phyloP scores from a whole-genome alignment of 2,797 vertebrate genomes.

The Mallotus villosus region DNA sequence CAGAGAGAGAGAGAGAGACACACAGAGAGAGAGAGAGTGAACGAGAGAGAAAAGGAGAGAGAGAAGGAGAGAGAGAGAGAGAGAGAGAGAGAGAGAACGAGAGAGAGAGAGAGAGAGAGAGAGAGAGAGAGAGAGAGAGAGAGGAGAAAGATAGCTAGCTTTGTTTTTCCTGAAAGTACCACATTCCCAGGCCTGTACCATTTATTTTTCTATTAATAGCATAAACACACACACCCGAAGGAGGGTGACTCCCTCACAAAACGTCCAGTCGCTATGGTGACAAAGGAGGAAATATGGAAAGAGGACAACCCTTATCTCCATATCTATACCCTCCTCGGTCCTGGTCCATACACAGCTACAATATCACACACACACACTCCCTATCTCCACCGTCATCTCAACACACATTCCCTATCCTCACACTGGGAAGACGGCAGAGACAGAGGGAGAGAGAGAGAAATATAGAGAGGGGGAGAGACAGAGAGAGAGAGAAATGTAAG shows the following conservation, averaged over 20 bases:
- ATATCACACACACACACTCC: background rate
- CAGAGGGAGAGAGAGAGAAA: background rate
- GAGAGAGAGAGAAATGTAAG: background rate
- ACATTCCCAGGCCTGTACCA: conserved; percentile 76
- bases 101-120: conserved; percentile 5
- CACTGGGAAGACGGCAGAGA: background rate
- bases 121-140: background rate
- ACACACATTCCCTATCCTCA: conserved; percentile 1
- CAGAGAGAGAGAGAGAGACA: conserved; percentile 3
- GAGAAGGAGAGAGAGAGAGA: background rate
- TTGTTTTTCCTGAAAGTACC: conserved; percentile 70
- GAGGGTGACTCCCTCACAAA: no score
- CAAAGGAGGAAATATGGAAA: conserved; percentile 37
- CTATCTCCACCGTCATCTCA: background rate
- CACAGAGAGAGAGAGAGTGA: conserved; percentile 4
- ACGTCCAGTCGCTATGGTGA: conserved; percentile 62
- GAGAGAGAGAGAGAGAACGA: conserved; percentile 3
- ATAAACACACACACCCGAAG: conserved; percentile 46
- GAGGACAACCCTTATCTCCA: conserved; percentile 29
- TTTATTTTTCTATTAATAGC: conserved; percentile 75
- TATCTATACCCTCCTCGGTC: conserved; percentile 6
- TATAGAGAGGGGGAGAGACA: background rate
- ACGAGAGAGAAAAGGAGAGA: conserved; percentile 14
- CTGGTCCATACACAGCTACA: background rate
- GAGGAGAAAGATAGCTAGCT: conserved; percentile 38